Percentiles rank a stretch among this genome's conserved stretches.
phyloP scores from a whole-genome alignment of 2,797 vertebrate genomes.

The Hippoglossus hippoglossus region DNA sequence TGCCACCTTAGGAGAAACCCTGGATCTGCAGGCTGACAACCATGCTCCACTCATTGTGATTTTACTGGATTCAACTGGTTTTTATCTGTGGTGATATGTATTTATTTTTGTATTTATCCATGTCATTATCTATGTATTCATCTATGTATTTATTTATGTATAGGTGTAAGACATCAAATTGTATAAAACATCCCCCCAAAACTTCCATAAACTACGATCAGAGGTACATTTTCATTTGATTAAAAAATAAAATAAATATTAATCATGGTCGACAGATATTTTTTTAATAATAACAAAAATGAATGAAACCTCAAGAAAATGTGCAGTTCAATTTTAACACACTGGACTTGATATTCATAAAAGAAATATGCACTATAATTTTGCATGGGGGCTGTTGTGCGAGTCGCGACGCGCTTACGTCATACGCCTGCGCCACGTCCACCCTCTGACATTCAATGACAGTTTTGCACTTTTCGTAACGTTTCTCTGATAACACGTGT shows the following conservation, averaged over 20 bases:
- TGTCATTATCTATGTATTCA: too few relatives aligned
- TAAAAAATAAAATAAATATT: too few relatives aligned
- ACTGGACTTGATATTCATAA: not conserved
- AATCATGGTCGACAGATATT: too few relatives aligned
- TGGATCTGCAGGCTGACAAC: not conserved
- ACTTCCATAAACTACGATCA: too few relatives aligned
- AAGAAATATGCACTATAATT: not conserved
- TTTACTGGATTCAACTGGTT: not conserved
- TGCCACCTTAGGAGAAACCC: constrained; percentile 10
- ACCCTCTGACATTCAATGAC: constrained; percentile 71
- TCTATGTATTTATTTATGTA: too few relatives aligned
- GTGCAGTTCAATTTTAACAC: not conserved
- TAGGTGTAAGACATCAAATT: too few relatives aligned
- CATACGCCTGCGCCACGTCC: constrained; percentile 60
- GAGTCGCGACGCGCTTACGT: constrained; percentile 46
- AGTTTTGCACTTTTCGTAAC: constrained; percentile 7
- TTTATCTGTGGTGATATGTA: too few relatives aligned
- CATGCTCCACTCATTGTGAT: not conserved
- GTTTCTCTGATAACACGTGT: not conserved
- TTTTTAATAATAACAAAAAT: not conserved
- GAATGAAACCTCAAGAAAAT: too few relatives aligned
- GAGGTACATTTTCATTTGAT: too few relatives aligned
- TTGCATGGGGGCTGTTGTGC: not conserved
- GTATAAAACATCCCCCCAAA: too few relatives aligned
- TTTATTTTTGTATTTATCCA: not conserved